phyloP scores from a whole-genome alignment of 2,797 vertebrate genomes.

The Rachycentron canadum region DNA sequence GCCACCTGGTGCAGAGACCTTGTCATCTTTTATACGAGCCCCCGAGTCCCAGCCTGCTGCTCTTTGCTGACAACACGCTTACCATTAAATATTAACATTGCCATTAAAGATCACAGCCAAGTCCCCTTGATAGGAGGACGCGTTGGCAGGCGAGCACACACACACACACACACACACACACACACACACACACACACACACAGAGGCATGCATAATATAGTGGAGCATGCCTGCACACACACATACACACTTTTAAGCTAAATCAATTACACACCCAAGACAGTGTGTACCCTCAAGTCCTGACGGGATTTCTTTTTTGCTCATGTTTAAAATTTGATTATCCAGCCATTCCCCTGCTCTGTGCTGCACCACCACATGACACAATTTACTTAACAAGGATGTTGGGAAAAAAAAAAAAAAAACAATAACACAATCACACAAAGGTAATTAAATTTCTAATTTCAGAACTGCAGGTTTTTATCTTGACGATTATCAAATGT shows the following conservation, averaged over 20 bases:
- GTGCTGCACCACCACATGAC: constrained; percentile 44
- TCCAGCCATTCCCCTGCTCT: constrained; percentile 34
- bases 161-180: constrained; percentile 16
- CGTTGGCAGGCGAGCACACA: constrained; percentile 17
- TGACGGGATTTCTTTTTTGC: constrained; percentile 67
- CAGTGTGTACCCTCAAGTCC: constrained; percentile 58
- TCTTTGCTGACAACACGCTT: constrained; percentile 75
- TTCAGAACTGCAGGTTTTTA: constrained; percentile 56
- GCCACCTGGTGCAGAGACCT: constrained; percentile 67
- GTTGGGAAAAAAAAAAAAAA: constrained; percentile 12
- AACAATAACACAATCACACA: constrained; percentile 44
- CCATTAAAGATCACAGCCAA: constrained; percentile 80
- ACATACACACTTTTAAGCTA: constrained; percentile 47
- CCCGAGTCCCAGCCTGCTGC: constrained; percentile 53
- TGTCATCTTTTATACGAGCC: constrained; percentile 70
- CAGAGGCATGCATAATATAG: constrained; percentile 53
- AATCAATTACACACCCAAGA: constrained; percentile 70
- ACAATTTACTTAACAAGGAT: constrained; percentile 52
- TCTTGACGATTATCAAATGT: constrained; percentile 62
- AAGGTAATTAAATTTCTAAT: constrained; percentile 70
- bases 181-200: constrained; percentile 25
- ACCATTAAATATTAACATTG: constrained; percentile 81
- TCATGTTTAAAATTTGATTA: constrained; percentile 75
- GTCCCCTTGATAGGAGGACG: constrained; percentile 61
- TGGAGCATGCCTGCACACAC: constrained; percentile 14